Conservation (phyloP, 1,140 invertebrate species). For the Drosophila kikkawai region DNA sequence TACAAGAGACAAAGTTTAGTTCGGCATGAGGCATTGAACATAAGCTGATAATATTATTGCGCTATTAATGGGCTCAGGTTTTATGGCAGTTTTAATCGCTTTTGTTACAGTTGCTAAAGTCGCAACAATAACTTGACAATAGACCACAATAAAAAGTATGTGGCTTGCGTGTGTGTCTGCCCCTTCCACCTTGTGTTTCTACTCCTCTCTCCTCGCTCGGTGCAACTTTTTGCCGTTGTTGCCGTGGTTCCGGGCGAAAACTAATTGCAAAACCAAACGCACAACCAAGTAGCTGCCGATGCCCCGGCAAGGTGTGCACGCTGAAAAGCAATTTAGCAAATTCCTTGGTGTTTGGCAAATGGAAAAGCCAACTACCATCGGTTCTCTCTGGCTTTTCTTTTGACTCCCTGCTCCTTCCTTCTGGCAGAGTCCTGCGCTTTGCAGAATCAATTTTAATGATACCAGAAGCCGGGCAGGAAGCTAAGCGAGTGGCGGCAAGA, state of each 20-base stretch:
- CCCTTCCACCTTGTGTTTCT: background rate
- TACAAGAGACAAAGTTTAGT: constrained; percentile 82
- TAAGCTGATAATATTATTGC: constrained; percentile 84
- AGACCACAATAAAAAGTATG: constrained; percentile 70
- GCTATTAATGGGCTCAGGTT: constrained; percentile 80
- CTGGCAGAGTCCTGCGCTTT: constrained; percentile 5
- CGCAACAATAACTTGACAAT: constrained; percentile 79
- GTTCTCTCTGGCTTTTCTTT: constrained; percentile 28
- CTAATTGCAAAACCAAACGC: constrained; percentile 83
- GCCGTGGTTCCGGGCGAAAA: constrained; percentile 63
- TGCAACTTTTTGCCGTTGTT: constrained; percentile 69
- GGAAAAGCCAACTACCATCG: constrained; percentile 69
- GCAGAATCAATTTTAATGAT: constrained; percentile 83
- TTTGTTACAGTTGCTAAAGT: constrained; percentile 80
- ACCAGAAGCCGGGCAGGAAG: constrained; percentile 37
- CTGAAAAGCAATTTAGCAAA: constrained; percentile 81
- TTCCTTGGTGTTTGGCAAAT: constrained; percentile 80
- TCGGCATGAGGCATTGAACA: constrained; percentile 74
- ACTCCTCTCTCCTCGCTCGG: constrained; percentile 38
- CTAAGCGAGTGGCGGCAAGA: constrained; percentile 39
- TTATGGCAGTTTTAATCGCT: constrained; percentile 84
- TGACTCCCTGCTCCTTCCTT: background rate
- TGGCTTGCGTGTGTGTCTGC: constrained; percentile 45
- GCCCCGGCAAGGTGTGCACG: constrained; percentile 46
- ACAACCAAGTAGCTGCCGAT: constrained; percentile 50